A percentile compares a stretch with the other conserved stretches of the same genome.
Evolutionary conservation across 2,888 invertebrate genomes (phyloP).

Genomic region (Eristalis tenax): DNA sequence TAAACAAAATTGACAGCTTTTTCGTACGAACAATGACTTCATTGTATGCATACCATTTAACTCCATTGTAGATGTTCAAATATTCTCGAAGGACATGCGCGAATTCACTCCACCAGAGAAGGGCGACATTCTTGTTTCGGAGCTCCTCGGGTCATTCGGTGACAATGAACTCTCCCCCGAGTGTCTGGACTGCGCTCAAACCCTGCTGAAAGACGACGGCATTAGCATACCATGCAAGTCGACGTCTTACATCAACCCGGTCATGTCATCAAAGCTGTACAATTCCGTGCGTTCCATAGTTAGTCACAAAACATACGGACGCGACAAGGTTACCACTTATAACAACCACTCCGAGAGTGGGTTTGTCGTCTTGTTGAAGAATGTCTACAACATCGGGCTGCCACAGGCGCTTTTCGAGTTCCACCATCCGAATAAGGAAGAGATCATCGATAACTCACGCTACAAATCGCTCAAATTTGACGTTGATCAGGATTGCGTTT

Average conservation of each 20-base stretch:
- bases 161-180: slow-evolving; percentile 99
- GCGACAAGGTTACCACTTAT: slow-evolving; percentile 75
- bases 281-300: slow-evolving; percentile 85
- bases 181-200: slow-evolving; percentile 96
- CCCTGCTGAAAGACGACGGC: slow-evolving; percentile 91
- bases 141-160: slow-evolving; percentile 97
- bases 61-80: slow-evolving; percentile 83
- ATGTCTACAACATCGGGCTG: slow-evolving; percentile 79
- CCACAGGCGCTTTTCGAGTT: slow-evolving; percentile 89
- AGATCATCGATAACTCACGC: slow-evolving; percentile 87
- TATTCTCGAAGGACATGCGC: slow-evolving; percentile 94
- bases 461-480: slow-evolving; percentile 86
- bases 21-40: too few relatives aligned
- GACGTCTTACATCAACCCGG: slow-evolving; percentile 94
- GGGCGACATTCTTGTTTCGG: slow-evolving; percentile 97
- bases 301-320: slow-evolving; percentile 73
- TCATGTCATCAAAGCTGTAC: slow-evolving; percentile 94
- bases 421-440: slow-evolving; percentile 92
- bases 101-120: slow-evolving; percentile 90
- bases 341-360: slow-evolving; percentile 86
- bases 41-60: neutral
- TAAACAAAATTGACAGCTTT: too few relatives aligned
- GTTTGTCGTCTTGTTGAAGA: slow-evolving; percentile 91
- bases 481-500: slow-evolving; percentile 88
- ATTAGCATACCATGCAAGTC: slow-evolving; percentile 95